Evolutionary conservation across 2,113 vertebrate genomes (phyloP), one percentile per base, ranked within the genome.

Genomic region (Amphiprion ocellaris): DNA sequence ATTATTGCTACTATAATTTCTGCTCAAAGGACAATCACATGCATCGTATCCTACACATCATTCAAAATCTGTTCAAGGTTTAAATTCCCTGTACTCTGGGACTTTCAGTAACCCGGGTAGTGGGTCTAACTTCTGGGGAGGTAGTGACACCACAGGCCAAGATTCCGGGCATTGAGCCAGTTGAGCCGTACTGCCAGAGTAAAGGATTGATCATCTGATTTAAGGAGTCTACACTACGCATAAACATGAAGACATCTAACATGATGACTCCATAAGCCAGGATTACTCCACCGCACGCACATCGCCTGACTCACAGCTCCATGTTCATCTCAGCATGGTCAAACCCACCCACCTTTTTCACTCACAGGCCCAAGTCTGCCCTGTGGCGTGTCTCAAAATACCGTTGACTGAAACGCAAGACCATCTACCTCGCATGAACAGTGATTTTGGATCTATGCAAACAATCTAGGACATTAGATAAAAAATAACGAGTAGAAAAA

Each of bases 161-260:
- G 76, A 75, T 41, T 89, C 88, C 61, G 77, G 88, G 88, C 84
- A 30, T 1, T 0, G 60, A 44, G 84, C 89, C 92, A 91, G 72
- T 21, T 70, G 58, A 70, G 83, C 74, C 74, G 74, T 44, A 52
- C 72, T 77, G 77, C 68, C 8, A 28, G 64, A 41, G 53, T 58
- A 71, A 79, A 68, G 83, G 84, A 80, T 72, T 80, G 70, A 87
- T 90, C 72, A 72, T 77, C 72, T 55, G 87, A 88, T 84, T 87
- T 77, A 73, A 78, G 68, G 75, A 69, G 79, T 86, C 72, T 54
- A 74, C 58, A 63, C 65, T 47, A 37, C 67, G 83, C 77, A 71
- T 87, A 91, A 90, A 93, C 81, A 85, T 8, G 12, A 75, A 76
- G 78, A 86, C 81, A 64, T 86, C 83, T 49, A 79, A 82, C 85